Evolutionary conservation across 2,888 invertebrate species (phyloP), one percentile per base, ranked within the genome.

Genomic region (Ariolimax columbianus): DNA sequence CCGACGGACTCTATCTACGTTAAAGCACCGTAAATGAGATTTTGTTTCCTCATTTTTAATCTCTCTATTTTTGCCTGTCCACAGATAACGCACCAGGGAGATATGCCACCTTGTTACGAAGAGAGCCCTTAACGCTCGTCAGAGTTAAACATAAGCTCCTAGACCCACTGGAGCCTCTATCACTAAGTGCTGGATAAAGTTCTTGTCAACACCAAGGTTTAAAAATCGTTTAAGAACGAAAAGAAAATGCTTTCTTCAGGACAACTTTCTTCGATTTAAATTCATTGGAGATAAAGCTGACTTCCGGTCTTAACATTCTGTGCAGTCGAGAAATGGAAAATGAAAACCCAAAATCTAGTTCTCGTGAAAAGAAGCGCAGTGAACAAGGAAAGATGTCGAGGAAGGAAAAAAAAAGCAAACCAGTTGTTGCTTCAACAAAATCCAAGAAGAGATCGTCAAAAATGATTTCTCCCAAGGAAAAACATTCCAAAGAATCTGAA

Each of bases 271-370:
- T 55, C 19, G 23, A 19, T 14, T 7, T 55, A 7, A 19, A 55
- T 23, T 55, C 3, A 19, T 36, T 19, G 68, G 14, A 38, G 68
- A 17, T 36, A 36, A 33, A n/a, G n/a, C 36, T 6, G 14, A 14
- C 14, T 17, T 7, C 36, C 4, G 68, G 68, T 1, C 4, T 33
- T 2, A 19, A 14, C 14, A 14, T 11, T 4, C 11, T 55, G 40
- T 26, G 9, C 9, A 63, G n/a, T 26, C n/a, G 43, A 17, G 55
- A 81, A 72, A 81, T 81, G 81, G 81, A 81, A 38, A 30, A 81
- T 72, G 81, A 51, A 0, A 14, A 38, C 1, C n/a, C 7, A 7
- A 72, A 40, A 33, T 26, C 33, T 23, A 40, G 11, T 30, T 59
- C 59, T 9, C 26, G n/a, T 14, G 40, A 38, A 26, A 40, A 38